Base-by-base conservation (phyloP, 1,140 invertebrate species). In the Pseudomyrmex concolor region DNA sequence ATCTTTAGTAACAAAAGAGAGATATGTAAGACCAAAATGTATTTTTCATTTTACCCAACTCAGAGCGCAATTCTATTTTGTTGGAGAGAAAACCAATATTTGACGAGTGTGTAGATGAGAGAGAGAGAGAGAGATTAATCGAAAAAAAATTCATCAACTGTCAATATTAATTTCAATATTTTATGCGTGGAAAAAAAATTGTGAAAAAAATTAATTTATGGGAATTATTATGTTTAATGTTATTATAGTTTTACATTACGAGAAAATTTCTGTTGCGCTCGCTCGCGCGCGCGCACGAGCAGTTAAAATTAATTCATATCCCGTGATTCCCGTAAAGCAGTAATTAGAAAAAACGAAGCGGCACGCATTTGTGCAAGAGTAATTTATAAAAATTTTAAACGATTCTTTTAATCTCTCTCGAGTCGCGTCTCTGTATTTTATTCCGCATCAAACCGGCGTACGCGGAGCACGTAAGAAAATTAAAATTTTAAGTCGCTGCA, bases 311-410 rank as follows among this genome's bases (percentile, higher is more conserved):
- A 55, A 77, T 45, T 68, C 22, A 77, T 55, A 67, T 22, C 9
- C n/a, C 13, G 17, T 45, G 63, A 77, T 15, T 25, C 15, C 22
- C 43, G 55, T 45, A 48, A 48, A 2, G 43, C 25, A 67, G 55
- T 77, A 22, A 68, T 9, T 15, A 25, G 67, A 77, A 48, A n/a
- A 62, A 34, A 34, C 0, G 34, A 34, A 34, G 67, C 51, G 70
- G 55, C 57, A 2, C 57, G 43, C 48, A 15, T 45, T 70, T 60
- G 59, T 48, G 25, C 45, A 8, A 22, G 59, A 54, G 43, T 83
- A 83, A 83, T 68, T 77, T 60, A 76, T 71, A 76, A 59, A 68
- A 70, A 70, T 78, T 78, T 80, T 15, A 70, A 70, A 22, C 43
- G 22, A 71, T 59, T 48, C 48, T 78, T 70, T 80, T 70, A 80